Evolutionary conservation across 2,797 vertebrate species (phyloP).

Genomic region (Phalanger gymnotis): DNA sequence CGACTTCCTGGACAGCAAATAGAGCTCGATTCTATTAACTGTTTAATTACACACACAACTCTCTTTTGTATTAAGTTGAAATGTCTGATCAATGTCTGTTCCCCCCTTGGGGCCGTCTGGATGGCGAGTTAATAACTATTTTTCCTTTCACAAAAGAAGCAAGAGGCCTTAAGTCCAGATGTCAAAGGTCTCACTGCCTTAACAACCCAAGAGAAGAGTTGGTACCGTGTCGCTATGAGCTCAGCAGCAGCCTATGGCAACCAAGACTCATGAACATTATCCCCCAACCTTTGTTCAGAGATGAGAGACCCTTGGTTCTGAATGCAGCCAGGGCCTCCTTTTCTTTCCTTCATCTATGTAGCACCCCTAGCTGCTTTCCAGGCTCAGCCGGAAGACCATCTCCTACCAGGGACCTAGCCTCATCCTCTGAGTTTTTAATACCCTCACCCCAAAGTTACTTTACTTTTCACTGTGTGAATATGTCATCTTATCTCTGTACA

Average conservation of each 20-base stretch:
- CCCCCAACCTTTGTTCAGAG: neutral
- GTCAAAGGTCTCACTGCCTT: rapidly evolving
- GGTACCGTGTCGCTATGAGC: neutral
- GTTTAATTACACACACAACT: neutral
- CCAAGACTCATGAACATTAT: neutral
- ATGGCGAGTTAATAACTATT: neutral
- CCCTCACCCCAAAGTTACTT: neutral
- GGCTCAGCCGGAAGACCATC: neutral
- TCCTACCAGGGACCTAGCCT: neutral
- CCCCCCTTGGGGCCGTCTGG: rapidly evolving
- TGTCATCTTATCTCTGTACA: neutral
- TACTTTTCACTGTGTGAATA: neutral
- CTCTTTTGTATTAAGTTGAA: neutral
- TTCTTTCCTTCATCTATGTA: neutral
- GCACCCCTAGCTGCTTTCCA: neutral
- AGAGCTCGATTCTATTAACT: neutral
- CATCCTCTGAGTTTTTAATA: neutral
- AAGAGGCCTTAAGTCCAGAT: rapidly evolving
- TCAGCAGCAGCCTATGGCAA: neutral
- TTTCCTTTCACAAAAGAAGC: neutral
- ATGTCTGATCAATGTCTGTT: neutral
- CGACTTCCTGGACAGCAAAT: neutral
- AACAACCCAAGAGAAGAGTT: neutral
- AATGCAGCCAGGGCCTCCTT: too few species aligned
- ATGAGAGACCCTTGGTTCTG: neutral